Evolutionary conservation across 2,888 invertebrate genomes (phyloP), one percentile per base, ranked within the genome.

Genomic region (Tetrapedia diversipes): DNA sequence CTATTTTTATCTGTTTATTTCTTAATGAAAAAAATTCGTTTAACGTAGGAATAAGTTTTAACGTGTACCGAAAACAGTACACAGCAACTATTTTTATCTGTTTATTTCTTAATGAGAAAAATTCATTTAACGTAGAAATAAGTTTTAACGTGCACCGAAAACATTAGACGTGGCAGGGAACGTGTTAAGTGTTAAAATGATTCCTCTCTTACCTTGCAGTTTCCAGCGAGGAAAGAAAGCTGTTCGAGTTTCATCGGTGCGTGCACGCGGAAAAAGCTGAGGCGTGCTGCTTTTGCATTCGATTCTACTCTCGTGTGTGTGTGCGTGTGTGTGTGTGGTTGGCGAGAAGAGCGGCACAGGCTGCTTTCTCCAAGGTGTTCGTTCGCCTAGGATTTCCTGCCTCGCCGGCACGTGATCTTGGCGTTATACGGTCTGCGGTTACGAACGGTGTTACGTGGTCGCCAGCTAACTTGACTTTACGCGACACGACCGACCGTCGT

Each of bases 321-420:
- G 29, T 11, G 37, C 22, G 54, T 43, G 27, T 39, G 45, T 29
- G 45, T 4, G 61, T 14, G 14, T 19, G 57, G 27, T 27, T 14
- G 16, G 29, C 59, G 57, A 71, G 74, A 67, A 67, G 76, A 73
- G 65, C 66, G n/a, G n/a, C n/a, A n/a, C n/a, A n/a, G n/a, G 76
- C 77, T 84, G 84, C 87, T 87, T 87, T 87, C 87, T 85, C 87
- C 83, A 59, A 63, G 72, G 61, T 63, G 72, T 54, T 57, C n/a
- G n/a, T n/a, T 78, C 81, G 56, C 78, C 75, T 82, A 84, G 86
- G 84, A 87, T 86, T 88, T 88, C 87, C 84, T 87, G 85, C 57
- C 86, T 81, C 73, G 54, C n/a, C 51, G 53, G 83, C 82, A 81
- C 84, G 85, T 87, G 87, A 87, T 87, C 85, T 86, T 86, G 85